A percentile compares a stretch with the other conserved stretches of the same genome.
Evolutionary conservation across 2,113 vertebrate genomes (phyloP).

Genomic region (Bufo gargarizans): DNA sequence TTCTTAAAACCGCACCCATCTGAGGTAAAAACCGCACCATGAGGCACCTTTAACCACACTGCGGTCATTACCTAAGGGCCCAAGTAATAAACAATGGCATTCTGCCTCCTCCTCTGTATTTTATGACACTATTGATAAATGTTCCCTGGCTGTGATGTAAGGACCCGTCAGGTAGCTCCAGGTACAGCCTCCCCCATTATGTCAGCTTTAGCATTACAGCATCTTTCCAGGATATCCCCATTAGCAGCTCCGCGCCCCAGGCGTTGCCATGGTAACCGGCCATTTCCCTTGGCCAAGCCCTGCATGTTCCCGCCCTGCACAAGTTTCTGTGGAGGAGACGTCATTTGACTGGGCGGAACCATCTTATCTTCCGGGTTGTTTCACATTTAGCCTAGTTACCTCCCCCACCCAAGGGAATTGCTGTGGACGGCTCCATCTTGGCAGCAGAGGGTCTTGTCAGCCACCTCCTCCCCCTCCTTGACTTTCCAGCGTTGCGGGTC

Average conservation of each 20-base stretch:
- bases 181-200: too few species aligned
- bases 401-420: slow-evolving; percentile 7
- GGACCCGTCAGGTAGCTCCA: too few species aligned
- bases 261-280: not conserved
- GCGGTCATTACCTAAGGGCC: too few species aligned
- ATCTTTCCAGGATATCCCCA: not conserved
- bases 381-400: not conserved
- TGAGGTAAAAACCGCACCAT: too few species aligned
- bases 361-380: slow-evolving; percentile 12
- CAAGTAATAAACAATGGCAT: too few species aligned
- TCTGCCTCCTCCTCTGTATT: too few species aligned
- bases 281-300: not conserved
- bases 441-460: not conserved
- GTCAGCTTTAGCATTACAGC: not conserved
- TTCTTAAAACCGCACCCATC: too few species aligned
- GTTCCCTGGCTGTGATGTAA: too few species aligned
- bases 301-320: not conserved
- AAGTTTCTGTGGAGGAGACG: not conserved
- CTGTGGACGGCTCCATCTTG: slow-evolving; percentile 34
- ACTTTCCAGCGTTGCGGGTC: not conserved
- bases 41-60: too few species aligned
- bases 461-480: not conserved
- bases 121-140: too few species aligned
- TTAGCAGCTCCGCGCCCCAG: not conserved
- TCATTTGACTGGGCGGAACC: not conserved